A percentile compares a stretch with the other conserved stretches of the same genome.
Conservation (phyloP, 2,113 vertebrate species). For the Varanus komodoensis region DNA sequence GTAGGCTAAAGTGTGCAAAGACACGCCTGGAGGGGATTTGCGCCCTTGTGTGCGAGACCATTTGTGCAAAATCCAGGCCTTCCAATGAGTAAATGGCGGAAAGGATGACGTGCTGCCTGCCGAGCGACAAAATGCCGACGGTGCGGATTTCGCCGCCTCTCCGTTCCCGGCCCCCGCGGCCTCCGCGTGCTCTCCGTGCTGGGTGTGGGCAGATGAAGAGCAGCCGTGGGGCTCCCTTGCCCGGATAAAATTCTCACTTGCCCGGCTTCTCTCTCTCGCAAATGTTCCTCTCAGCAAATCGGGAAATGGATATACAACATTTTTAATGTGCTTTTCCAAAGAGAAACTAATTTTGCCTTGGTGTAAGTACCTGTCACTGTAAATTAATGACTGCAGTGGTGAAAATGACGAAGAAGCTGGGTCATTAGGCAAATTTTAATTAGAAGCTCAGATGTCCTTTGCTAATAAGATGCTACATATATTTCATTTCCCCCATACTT, state of each 20-base stretch:
- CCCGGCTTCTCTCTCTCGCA: not conserved
- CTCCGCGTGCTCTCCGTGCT: not conserved
- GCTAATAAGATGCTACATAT: slow-evolving; percentile 76
- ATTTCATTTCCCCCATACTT: slow-evolving; percentile 47
- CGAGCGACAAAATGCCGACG: too few species aligned
- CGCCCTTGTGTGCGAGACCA: too few species aligned
- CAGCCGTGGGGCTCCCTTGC: too few species aligned
- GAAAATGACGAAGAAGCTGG: slow-evolving; percentile 79
- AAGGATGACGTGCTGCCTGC: too few species aligned
- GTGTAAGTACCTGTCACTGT: slow-evolving; percentile 78
- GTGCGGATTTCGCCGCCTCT: too few species aligned
- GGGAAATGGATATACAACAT: not conserved
- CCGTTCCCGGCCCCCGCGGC: too few species aligned
- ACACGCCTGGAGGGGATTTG: too few species aligned
- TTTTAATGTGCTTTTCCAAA: slow-evolving; percentile 68
- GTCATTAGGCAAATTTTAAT: slow-evolving; percentile 87
- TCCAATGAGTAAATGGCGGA: too few species aligned
- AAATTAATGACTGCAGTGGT: slow-evolving; percentile 76
- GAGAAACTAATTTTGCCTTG: slow-evolving; percentile 77
- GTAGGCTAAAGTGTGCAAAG: too few species aligned
- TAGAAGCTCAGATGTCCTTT: slow-evolving; percentile 81
- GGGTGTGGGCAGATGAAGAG: not conserved
- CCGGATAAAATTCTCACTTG: not conserved
- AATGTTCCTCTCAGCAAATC: fast-evolving
- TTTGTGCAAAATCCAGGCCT: too few species aligned